Base-by-base conservation (phyloP, 2,113 vertebrate genomes). In the Nycticebus coucang region DNA sequence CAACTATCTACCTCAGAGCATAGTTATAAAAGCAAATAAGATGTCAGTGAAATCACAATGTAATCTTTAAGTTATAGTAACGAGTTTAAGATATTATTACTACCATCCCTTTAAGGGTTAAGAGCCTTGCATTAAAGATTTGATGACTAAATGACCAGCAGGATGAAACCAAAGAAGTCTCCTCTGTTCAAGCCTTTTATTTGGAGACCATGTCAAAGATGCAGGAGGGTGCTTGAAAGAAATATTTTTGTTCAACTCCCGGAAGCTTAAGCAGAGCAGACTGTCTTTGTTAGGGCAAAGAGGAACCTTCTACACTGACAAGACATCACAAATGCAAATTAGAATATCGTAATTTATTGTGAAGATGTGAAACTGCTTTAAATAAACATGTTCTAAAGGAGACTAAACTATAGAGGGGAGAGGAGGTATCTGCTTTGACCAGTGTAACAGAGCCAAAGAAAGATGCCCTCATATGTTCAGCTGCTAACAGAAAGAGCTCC, bases 261-360 rank as follows among this genome's bases (percentile, higher is more conserved):
- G 15, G 62, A 82, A 68, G 87, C 24, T 24, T 55, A n/a, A 41
- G 57, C 30, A 92, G 68, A 92, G 26, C 35, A 81, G 94, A 55
- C 18, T 80, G 37, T 69, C 45, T 79, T 60, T 33, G 2, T 45
- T 89, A 91, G 28, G 62, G 72, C 59, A 86, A 96, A 93, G 41
- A 33, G 75, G 35, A 95, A 96, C 82, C 94, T 94, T 64, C 77
- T 74, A 28, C 62, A 72, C 87, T 97, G 79, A 50, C 45, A 50
- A 50, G 45, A 50, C 45, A 50, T 50, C 45, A 50, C 45, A 50
- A 50, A 50, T 50, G 45, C 45, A 50, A 50, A 50, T 50, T 50
- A 50, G 45, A 50, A 50, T 9, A 50, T 50, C 8, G 8, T 8
- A 50, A 50, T 50, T 50, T 50, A 50, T 50, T 50, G 45, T 50